Base-by-base conservation (phyloP, 2,888 invertebrate genomes). In the Charanyca ferruginea region DNA sequence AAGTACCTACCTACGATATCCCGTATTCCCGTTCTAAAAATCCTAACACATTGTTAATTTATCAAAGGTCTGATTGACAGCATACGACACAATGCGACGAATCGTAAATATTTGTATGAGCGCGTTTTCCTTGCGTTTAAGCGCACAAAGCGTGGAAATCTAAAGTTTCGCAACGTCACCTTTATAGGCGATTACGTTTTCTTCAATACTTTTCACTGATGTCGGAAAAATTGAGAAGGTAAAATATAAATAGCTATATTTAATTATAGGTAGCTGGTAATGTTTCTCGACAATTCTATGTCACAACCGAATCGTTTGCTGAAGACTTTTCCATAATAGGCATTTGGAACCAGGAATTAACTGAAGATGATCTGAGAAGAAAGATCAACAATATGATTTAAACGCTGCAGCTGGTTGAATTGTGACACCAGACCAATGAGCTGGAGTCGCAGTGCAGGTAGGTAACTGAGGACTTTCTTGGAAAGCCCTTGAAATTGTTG, bases 131-230 rank as follows among this genome's bases (percentile, higher is more conserved):
- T 73, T 70, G 79, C 84, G 84, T 81, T 81, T 83, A 71, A 77
- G 82, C 83, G 83, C 87, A 91, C 91, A 92, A 90, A 87, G 86
- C 85, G 77, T 73, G 79, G 80, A 83, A 87, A 91, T 85, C 88
- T 90, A 88, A 89, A 85, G 85, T 87, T 89, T 84, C 88, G 94
- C 91, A 83, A 69, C 85, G 92, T 95, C 95, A 95, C 94, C 94
- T 93, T 86, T 94, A 93, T 92, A 89, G 86, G 79, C 92, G 95
- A 95, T 95, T 95, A 93, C 93, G 92, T 93, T 94, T 94, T 90
- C 93, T 91, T 93, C 91, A 91, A 94, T 93, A 94, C 90, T 86
- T 65, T 66, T 69, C 85, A 20, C 2, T 48, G 83, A 90, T 63
- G 28, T 38, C 18, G 13, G 65, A 84, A 82, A 73, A 6, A 23